phyloP scores from a whole-genome alignment of 2,888 invertebrate species.

The Hartigia nigra region DNA sequence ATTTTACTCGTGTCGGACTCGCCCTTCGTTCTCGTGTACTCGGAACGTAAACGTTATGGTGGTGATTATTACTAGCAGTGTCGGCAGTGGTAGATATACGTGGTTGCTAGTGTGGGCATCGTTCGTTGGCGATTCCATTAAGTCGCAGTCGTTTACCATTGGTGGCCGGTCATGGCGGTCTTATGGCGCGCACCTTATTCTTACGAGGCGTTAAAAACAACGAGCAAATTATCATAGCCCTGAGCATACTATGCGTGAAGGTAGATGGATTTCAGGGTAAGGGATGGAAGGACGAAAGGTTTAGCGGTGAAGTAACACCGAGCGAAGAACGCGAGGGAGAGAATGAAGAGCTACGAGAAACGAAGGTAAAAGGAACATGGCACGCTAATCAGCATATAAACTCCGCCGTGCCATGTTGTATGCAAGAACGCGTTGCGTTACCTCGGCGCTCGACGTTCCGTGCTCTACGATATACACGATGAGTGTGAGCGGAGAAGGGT shows the following conservation, averaged over 20 bases:
- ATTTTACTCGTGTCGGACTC: neutral
- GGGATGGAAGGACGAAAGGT: constrained; percentile 2
- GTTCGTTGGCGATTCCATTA: neutral
- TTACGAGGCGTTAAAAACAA: constrained; percentile 28
- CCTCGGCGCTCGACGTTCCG: neutral
- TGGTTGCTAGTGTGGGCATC: neutral
- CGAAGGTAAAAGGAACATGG: constrained; percentile 38
- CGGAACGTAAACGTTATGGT: neutral
- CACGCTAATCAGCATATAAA: constrained; percentile 57
- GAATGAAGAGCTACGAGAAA: constrained; percentile 17
- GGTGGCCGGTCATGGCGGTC: neutral
- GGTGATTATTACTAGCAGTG: neutral
- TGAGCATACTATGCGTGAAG: constrained; percentile 6
- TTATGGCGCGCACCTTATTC: neutral
- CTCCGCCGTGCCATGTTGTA: constrained; percentile 50
- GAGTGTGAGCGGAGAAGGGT: neutral
- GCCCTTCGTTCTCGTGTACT: neutral
- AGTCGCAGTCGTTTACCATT: neutral
- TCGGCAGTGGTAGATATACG: neutral
- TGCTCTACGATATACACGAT: neutral
- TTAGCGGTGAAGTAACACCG: constrained; percentile 16
- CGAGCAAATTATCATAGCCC: constrained; percentile 19
- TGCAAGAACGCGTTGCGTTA: constrained; percentile 12
- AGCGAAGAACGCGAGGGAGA: constrained; percentile 18
- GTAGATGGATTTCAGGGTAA: neutral